These are phyloP conservation scores for Labia minor DNA, from an alignment of 2,888 invertebrate genomes.

Conservation along the genomic window DNA sequence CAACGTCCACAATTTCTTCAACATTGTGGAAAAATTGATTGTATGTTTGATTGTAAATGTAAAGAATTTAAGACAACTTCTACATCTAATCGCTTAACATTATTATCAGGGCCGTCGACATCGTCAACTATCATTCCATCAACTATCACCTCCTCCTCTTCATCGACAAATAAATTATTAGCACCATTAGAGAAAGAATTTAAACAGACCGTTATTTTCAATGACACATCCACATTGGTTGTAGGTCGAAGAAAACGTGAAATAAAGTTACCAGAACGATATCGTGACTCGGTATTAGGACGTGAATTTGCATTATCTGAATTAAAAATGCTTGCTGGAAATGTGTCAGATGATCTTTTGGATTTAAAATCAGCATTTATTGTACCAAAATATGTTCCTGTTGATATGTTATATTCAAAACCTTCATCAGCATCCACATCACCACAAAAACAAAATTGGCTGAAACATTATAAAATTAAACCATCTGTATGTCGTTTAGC, in stretches of 20 bases:
- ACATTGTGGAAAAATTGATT: slow-evolving; percentile 52
- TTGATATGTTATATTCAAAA: not conserved
- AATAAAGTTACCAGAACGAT: slow-evolving; percentile 50
- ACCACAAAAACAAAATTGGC: not conserved
- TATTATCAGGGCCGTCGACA: not conserved
- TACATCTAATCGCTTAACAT: not conserved
- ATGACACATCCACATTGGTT: slow-evolving; percentile 52
- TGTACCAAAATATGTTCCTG: not conserved
- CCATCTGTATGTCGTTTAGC: not conserved
- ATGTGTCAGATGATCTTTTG: not conserved
- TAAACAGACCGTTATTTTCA: slow-evolving; percentile 56
- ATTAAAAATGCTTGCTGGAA: not conserved
- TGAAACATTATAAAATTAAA: not conserved
- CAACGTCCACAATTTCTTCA: slow-evolving; percentile 28
- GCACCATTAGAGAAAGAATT: slow-evolving; percentile 50
- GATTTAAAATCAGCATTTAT: not conserved
- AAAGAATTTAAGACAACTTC: slow-evolving; percentile 21
- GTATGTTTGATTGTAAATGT: slow-evolving; percentile 49
- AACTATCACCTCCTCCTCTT: not conserved
- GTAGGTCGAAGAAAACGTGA: slow-evolving; percentile 46
- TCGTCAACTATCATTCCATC: too few relatives aligned
- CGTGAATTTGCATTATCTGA: not conserved
- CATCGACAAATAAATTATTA: not conserved
- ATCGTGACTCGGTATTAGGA: slow-evolving; percentile 39
- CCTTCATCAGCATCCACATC: not conserved